Evolutionary conservation across 2,888 invertebrate species (phyloP).

Genomic region (Tubulanus polymorphus): DNA sequence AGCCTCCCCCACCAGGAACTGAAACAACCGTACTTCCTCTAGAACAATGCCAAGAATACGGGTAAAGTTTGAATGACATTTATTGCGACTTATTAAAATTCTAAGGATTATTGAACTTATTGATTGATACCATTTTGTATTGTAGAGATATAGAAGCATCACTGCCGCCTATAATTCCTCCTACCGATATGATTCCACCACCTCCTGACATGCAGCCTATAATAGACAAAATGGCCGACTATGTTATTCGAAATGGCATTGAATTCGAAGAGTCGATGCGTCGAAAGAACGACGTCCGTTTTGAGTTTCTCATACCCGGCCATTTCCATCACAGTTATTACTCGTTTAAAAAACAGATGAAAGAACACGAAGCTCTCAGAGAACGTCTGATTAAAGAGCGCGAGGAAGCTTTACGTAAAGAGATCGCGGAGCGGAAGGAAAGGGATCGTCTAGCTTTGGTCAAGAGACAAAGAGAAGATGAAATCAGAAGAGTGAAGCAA

Average conservation of each 20-base stretch:
- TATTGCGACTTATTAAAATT: too few relatives aligned
- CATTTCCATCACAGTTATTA: slow-evolving; percentile 82
- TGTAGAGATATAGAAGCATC: neutral
- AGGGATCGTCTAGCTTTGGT: neutral
- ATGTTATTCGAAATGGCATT: slow-evolving; percentile 91
- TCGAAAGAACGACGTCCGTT: slow-evolving; percentile 67
- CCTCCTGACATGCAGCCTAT: slow-evolving; percentile 79
- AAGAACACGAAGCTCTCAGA: too few relatives aligned
- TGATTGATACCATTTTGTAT: too few relatives aligned
- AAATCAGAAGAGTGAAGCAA: too few relatives aligned
- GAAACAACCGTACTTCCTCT: slow-evolving; percentile 11
- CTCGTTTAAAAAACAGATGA: slow-evolving; percentile 61
- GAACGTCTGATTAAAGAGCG: too few relatives aligned
- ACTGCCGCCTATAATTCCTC: neutral
- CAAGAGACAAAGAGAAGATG: too few relatives aligned
- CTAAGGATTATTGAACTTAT: too few relatives aligned
- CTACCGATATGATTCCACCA: slow-evolving; percentile 57
- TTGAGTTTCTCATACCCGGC: slow-evolving; percentile 75
- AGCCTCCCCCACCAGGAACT: slow-evolving; percentile 30
- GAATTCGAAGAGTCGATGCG: slow-evolving; percentile 73
- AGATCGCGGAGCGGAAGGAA: neutral
- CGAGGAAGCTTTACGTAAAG: neutral
- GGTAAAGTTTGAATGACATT: neutral
- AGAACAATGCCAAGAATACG: neutral
- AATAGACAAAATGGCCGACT: slow-evolving; percentile 94